Percentiles rank a stretch among this genome's conserved stretches.
phyloP scores from a whole-genome alignment of 2,113 vertebrate species.

The Mustelus asterias region DNA sequence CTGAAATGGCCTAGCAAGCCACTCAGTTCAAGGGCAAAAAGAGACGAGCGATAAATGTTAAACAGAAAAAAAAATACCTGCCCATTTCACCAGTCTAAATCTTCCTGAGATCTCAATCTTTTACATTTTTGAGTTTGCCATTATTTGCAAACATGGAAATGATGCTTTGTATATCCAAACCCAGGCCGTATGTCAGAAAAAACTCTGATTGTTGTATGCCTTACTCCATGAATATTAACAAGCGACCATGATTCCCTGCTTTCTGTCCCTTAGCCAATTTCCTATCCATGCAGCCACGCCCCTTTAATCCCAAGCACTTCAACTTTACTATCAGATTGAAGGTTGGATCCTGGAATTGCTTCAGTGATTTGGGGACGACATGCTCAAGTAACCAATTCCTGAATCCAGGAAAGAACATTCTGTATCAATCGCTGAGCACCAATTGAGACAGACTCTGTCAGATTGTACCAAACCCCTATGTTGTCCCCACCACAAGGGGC shows the following conservation, averaged over 20 bases:
- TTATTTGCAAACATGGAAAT: not conserved
- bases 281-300: not conserved
- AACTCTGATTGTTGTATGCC: not conserved
- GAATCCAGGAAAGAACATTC: not conserved
- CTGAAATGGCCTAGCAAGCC: too few relatives aligned
- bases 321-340: not conserved
- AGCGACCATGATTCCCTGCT: not conserved
- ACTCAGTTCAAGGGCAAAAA: too few relatives aligned
- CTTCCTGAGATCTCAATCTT: not conserved
- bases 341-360: not conserved
- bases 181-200: not conserved
- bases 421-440: not conserved
- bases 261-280: not conserved
- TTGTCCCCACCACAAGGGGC: not conserved
- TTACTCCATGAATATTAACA: not conserved
- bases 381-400: not conserved
- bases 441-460: not conserved
- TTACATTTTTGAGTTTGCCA: not conserved
- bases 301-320: not conserved
- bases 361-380: not conserved
- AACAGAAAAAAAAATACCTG: too few relatives aligned
- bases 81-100: not conserved
- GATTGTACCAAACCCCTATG: not conserved
- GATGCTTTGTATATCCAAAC: not conserved
- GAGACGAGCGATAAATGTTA: too few relatives aligned